Base-by-base conservation (phyloP, 2,113 vertebrate genomes). In the Colinus virginianus region DNA sequence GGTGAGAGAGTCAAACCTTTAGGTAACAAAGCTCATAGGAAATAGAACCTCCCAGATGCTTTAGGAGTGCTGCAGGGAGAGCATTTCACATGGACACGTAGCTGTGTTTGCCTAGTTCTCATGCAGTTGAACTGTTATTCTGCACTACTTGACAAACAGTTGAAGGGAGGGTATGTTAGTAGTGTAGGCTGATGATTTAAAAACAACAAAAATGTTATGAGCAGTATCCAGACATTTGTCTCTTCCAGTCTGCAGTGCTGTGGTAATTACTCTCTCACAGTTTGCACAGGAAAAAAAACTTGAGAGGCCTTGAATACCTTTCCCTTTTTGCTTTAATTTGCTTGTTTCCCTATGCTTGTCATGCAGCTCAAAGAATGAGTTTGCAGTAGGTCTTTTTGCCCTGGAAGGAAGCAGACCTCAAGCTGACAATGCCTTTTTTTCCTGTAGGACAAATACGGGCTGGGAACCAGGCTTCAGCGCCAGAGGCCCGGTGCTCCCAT, bases 391-490 rank as follows among this genome's bases (percentile, higher is more conserved):
- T 91, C 22, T 95, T 72, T 62, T 53, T 89, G 86, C 92, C 90
- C 81, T 46, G 36, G 28, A 70, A 78, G 87, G 34, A 63, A 58
- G 26, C 85, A 70, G 72, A 74, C 11, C 10, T 38, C 36, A 78
- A 61, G 64, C 72, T 96, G 66, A 93, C 91, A 40, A 86, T 91
- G 61, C 26, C 53, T 78, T 69, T 79, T 53, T 88, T 64, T 53
- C 62, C 90, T 88, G 34, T 78, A 99, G 99, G 99, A 99, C 92
- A 99, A 99, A 93, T 99, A 99, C 0, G 98, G 99, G 78, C 98
- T 99, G 82, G 99, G 99, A 89, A 99, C 99, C 64, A 98, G 99
- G 69, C 98, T 99, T 48, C 99, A 99, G 92, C 98, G 98, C 82
- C 99, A 99, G 97, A 98, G 99, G 94, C 92, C 99, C 22, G 99